Conservation (phyloP, 2,113 vertebrate species). For the Glaucidium brasilianum region DNA sequence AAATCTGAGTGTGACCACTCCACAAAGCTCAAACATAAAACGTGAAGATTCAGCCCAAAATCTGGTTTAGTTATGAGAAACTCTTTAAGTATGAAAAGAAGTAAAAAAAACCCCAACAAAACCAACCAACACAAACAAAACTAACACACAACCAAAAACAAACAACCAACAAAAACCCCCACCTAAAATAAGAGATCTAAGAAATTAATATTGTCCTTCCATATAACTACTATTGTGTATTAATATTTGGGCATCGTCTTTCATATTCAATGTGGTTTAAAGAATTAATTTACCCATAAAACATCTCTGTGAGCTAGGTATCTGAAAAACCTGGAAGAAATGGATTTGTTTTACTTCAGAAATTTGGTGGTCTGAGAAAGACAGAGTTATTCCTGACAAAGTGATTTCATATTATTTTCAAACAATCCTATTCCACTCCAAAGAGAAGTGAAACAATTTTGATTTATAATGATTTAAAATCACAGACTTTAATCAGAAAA, state of each 20-base stretch:
- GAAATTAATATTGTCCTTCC: background rate
- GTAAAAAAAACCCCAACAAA: background rate
- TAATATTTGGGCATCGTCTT: background rate
- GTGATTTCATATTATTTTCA: background rate
- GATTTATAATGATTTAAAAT: background rate
- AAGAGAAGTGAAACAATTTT: background rate
- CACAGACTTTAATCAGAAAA: background rate
- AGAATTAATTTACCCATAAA: background rate
- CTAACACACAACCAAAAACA: too few species aligned
- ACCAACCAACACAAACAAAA: too few species aligned
- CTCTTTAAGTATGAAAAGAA: background rate
- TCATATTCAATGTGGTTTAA: background rate
- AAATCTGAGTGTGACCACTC: background rate
- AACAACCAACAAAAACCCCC: background rate
- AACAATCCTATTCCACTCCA: background rate
- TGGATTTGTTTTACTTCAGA: background rate
- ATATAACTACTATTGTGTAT: background rate
- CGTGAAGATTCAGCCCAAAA: background rate
- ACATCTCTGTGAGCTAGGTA: background rate
- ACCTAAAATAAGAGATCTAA: background rate
- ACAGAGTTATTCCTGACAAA: background rate
- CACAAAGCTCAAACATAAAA: background rate
- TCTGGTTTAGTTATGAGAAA: background rate
- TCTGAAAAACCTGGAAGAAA: background rate
- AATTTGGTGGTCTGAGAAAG: background rate